phyloP scores from a whole-genome alignment of 23 tunicate species.

The Trididemnum clinides region DNA sequence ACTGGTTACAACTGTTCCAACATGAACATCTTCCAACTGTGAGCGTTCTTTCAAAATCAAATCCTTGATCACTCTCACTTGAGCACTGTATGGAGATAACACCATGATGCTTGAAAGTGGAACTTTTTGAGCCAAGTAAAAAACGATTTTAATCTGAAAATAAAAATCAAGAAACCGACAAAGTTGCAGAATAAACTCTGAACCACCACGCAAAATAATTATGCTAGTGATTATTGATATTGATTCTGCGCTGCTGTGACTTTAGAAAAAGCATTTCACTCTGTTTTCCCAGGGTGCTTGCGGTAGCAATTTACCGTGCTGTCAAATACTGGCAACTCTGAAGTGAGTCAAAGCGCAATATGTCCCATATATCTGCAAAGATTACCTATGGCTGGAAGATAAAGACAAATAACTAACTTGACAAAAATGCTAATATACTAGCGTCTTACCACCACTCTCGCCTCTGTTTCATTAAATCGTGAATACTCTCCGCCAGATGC shows the following conservation, averaged over 20 bases:
- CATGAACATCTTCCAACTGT: slow-evolving; percentile 42
- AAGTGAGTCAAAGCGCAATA: no score
- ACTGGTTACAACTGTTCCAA: slow-evolving; percentile 85
- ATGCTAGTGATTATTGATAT: no score
- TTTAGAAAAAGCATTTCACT: no score
- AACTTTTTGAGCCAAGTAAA: slow-evolving; percentile 20
- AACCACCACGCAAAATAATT: no score
- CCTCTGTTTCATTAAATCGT: slow-evolving; percentile 48
- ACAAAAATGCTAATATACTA: background rate
- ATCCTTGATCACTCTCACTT: slow-evolving; percentile 42
- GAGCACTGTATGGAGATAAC: slow-evolving; percentile 76
- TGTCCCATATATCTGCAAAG: background rate
- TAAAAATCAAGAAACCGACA: no score
- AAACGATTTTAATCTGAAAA: slow-evolving; percentile 51
- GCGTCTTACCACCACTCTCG: slow-evolving; percentile 54
- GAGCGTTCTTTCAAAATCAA: slow-evolving; percentile 19
- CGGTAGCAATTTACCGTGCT: no score
- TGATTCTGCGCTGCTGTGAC: no score
- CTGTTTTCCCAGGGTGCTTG: no score
- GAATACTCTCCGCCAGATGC: slow-evolving; percentile 57
- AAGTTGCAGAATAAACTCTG: no score
- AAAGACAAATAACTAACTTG: background rate
- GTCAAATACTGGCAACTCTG: no score
- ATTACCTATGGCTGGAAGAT: background rate
- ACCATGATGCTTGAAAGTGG: slow-evolving; percentile 63